Evolutionary conservation across 2,888 invertebrate genomes (phyloP).

Genomic region (Himalopsyche japonica): DNA sequence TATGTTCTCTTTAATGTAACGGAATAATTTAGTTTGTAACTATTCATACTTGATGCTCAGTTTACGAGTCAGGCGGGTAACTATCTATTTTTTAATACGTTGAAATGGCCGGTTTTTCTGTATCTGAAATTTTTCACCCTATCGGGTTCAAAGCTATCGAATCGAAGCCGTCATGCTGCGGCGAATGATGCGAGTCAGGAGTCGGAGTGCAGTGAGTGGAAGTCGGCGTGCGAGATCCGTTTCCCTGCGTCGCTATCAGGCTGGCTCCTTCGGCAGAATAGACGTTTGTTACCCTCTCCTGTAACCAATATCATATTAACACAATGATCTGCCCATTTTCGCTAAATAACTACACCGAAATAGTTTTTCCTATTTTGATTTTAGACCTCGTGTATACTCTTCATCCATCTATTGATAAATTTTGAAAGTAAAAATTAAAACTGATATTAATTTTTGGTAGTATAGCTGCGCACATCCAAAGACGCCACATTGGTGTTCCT

Average conservation of each 20-base stretch:
- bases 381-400: too few species aligned
- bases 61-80: conserved; percentile 19
- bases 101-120: not conserved
- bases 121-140: conserved; percentile 43
- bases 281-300: conserved; percentile 66
- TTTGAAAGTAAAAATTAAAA: too few species aligned
- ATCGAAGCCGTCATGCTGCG: conserved; percentile 64
- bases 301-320: conserved; percentile 22
- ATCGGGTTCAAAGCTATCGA: conserved; percentile 61
- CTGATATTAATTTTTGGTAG: too few species aligned
- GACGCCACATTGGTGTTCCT: too few species aligned
- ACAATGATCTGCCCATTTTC: too few species aligned
- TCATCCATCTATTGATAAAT: too few species aligned
- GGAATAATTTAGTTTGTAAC: not conserved
- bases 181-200: conserved; percentile 55
- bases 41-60: not conserved
- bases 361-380: too few species aligned
- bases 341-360: too few species aligned
- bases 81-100: conserved; percentile 7
- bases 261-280: conserved; percentile 73
- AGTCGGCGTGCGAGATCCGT: conserved; percentile 55
- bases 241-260: conserved; percentile 65
- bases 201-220: conserved; percentile 59
- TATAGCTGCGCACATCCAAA: too few species aligned
- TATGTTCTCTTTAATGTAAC: not conserved